A percentile compares a stretch with the other conserved stretches of the same genome.
Conservation (phyloP, 2,113 vertebrate genomes). For the Crotalus tigris region DNA sequence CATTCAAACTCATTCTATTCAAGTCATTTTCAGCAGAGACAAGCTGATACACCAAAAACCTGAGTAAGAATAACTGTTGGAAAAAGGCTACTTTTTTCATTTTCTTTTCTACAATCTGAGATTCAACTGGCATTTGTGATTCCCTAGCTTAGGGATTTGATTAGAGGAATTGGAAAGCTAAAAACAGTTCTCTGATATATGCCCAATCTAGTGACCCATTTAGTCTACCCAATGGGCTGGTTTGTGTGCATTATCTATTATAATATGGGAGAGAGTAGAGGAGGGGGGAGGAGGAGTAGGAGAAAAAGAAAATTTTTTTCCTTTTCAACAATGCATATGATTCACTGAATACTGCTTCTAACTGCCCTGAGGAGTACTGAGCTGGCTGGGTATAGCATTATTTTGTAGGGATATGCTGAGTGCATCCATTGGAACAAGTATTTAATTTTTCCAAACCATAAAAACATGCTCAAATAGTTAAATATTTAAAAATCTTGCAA, state of each 20-base stretch:
- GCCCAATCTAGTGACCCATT: neutral
- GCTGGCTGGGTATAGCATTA: neutral
- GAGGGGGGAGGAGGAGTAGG: neutral
- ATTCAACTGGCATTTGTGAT: neutral
- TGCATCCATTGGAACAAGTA: neutral
- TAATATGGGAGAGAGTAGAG: neutral
- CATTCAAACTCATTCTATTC: neutral
- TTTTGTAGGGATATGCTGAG: neutral
- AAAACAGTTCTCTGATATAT: neutral
- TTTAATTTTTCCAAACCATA: neutral
- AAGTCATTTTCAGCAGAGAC: neutral
- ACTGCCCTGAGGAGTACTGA: neutral
- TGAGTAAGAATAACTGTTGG: neutral
- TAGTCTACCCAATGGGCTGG: neutral
- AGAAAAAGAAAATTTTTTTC: neutral
- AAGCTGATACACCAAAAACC: neutral
- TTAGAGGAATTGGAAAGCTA: neutral
- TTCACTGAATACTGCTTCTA: neutral
- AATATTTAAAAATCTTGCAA: conserved; percentile 95
- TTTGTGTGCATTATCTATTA: neutral
- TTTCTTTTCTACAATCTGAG: neutral
- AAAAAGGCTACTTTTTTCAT: neutral
- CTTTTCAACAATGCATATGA: neutral
- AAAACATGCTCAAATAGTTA: conserved; percentile 38
- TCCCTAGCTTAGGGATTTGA: neutral